Percentiles rank a stretch among this genome's conserved stretches.
phyloP scores from a whole-genome alignment of 2,113 vertebrate species.

The Trachemys scripta region DNA sequence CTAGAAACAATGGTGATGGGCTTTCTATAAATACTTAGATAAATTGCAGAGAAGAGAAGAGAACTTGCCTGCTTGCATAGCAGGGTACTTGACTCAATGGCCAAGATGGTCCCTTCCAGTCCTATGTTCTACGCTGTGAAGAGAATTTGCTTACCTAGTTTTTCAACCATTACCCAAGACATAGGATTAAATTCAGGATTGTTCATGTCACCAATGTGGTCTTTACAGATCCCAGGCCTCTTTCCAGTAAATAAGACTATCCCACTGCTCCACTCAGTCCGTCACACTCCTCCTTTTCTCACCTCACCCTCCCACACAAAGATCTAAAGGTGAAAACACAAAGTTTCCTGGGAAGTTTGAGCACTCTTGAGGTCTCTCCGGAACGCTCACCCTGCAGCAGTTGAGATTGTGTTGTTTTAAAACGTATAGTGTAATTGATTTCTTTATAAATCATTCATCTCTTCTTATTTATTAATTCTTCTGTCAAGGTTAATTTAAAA shows the following conservation, averaged over 20 bases:
- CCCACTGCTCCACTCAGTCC: neutral
- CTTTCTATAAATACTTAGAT: neutral
- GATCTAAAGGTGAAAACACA: neutral
- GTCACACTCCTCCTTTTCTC: neutral
- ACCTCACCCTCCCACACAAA: neutral
- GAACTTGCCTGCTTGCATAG: neutral
- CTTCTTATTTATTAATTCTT: conserved; percentile 86
- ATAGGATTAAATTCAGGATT: neutral
- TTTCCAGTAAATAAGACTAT: neutral
- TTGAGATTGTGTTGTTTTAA: conserved; percentile 66
- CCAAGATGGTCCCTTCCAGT: neutral
- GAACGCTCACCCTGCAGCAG: conserved; percentile 45
- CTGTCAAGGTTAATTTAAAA: conserved; percentile 84
- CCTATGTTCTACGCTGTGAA: neutral
- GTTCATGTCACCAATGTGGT: neutral
- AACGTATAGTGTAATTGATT: conserved; percentile 84
- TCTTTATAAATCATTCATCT: conserved; percentile 80
- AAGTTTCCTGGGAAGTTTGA: conserved; percentile 1
- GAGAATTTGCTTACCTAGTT: neutral
- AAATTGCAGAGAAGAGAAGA: neutral
- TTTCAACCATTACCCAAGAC: neutral
- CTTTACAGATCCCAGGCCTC: neutral
- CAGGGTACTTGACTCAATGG: neutral
- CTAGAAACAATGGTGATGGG: neutral
- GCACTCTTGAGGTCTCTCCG: neutral